A percentile compares a stretch with the other conserved stretches of the same genome.
Conservation (phyloP, 2,888 invertebrate species). For the Nomada ferruginata region DNA sequence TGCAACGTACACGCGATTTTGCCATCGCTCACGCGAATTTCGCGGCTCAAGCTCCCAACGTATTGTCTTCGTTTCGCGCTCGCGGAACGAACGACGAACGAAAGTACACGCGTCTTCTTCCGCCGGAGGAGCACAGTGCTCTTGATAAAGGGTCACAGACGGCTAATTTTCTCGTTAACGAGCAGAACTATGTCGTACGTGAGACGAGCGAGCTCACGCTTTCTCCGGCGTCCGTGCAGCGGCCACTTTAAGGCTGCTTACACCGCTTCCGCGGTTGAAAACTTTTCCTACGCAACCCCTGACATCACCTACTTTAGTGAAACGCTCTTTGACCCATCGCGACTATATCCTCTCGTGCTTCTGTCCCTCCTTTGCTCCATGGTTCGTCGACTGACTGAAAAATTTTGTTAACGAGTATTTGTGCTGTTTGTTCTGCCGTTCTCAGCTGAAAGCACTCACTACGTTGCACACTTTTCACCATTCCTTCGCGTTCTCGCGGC, state of each 20-base stretch:
- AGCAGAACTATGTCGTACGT: slow-evolving; percentile 42
- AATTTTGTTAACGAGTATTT: slow-evolving; percentile 13
- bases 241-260: slow-evolving; percentile 57
- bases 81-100: slow-evolving; percentile 19
- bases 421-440: not conserved
- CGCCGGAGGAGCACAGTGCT: slow-evolving; percentile 16
- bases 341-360: not conserved
- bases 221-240: slow-evolving; percentile 7
- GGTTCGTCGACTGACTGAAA: slow-evolving; percentile 5
- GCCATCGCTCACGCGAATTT: slow-evolving; percentile 56
- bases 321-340: slow-evolving; percentile 35
- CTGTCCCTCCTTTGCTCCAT: not conserved
- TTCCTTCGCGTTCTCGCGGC: not conserved
- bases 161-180: slow-evolving; percentile 70
- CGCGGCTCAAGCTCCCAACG: slow-evolving; percentile 6
- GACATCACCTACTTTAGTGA: slow-evolving; percentile 21
- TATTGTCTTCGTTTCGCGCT: slow-evolving; percentile 33
- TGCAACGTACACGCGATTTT: slow-evolving; percentile 55
- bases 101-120: not conserved
- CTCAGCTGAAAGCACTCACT: not conserved
- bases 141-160: slow-evolving; percentile 56
- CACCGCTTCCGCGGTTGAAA: slow-evolving; percentile 53
- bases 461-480: not conserved
- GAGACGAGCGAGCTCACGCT: slow-evolving; percentile 11
- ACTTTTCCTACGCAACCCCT: slow-evolving; percentile 43